Evolutionary conservation across 2,797 vertebrate genomes (phyloP).

Genomic region (Chrysocyon brachyurus): DNA sequence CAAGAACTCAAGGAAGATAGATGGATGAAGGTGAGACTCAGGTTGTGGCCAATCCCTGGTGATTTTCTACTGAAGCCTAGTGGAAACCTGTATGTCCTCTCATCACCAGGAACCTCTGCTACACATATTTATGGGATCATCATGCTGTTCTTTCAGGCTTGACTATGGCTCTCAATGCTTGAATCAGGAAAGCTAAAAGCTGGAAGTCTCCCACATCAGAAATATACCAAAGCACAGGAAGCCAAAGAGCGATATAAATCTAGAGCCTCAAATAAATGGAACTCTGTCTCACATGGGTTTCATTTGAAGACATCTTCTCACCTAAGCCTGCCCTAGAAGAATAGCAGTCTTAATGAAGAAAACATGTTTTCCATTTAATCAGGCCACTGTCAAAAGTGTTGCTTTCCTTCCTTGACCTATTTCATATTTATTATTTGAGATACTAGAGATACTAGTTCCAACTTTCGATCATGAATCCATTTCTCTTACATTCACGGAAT

Average conservation of each 20-base stretch:
- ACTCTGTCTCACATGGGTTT: constrained; percentile 1
- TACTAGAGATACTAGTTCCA: constrained; percentile 41
- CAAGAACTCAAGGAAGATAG: neutral
- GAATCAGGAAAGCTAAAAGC: neutral
- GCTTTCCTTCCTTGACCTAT: constrained; percentile 21
- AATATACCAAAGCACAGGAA: constrained; percentile 61
- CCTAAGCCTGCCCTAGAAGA: neutral
- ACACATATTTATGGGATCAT: neutral
- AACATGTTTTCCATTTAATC: constrained; percentile 8
- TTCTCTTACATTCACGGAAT: neutral
- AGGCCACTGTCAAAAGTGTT: constrained; percentile 32
- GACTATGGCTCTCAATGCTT: neutral
- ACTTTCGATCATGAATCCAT: constrained; percentile 38
- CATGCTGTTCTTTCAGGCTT: neutral
- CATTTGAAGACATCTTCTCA: constrained; percentile 34
- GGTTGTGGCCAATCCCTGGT: neutral
- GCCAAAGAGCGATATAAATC: neutral
- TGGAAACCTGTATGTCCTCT: neutral
- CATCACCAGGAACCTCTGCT: neutral
- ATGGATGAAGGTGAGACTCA: neutral
- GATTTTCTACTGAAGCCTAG: neutral
- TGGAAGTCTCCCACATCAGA: constrained; percentile 65
- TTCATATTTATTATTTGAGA: constrained; percentile 57
- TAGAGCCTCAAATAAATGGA: neutral
- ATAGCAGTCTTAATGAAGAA: neutral